Conservation (phyloP, 1,140 invertebrate genomes). For the Gonioctena quinquepunctata region DNA sequence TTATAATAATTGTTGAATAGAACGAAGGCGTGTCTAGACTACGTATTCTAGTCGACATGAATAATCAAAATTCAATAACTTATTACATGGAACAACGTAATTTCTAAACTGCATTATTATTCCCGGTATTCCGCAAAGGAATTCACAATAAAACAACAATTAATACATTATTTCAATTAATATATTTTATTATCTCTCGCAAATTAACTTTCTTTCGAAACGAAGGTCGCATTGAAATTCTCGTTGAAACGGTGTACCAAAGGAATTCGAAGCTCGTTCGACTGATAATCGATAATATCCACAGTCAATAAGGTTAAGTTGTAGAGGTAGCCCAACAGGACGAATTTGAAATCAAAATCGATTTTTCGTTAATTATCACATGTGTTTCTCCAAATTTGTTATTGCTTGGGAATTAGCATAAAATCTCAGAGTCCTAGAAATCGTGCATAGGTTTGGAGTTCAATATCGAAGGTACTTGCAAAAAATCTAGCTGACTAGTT, state of each 20-base stretch:
- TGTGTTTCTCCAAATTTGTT: no score
- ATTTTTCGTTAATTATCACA: no score
- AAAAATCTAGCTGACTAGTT: no score
- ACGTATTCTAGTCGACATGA: neutral
- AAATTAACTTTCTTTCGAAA: neutral
- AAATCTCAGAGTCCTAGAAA: no score
- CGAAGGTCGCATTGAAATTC: neutral
- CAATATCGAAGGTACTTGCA: no score
- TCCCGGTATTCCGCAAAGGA: neutral
- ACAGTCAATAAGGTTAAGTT: neutral
- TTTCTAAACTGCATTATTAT: conserved; percentile 14
- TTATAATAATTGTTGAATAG: neutral
- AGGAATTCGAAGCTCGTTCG: neutral
- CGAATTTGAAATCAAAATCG: no score
- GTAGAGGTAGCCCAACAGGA: no score
- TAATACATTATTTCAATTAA: conserved; percentile 12
- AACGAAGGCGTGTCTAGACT: conserved; percentile 4
- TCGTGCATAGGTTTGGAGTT: no score
- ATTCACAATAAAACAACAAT: conserved; percentile 13
- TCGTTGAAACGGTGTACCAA: neutral
- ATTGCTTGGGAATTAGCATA: no score
- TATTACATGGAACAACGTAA: conserved; percentile 8
- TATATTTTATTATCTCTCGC: conserved; percentile 8
- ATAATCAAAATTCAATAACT: conserved; percentile 1
- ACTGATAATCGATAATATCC: neutral